Base-by-base conservation (phyloP, 2,888 invertebrate genomes). In the Luffia ferchaultella region DNA sequence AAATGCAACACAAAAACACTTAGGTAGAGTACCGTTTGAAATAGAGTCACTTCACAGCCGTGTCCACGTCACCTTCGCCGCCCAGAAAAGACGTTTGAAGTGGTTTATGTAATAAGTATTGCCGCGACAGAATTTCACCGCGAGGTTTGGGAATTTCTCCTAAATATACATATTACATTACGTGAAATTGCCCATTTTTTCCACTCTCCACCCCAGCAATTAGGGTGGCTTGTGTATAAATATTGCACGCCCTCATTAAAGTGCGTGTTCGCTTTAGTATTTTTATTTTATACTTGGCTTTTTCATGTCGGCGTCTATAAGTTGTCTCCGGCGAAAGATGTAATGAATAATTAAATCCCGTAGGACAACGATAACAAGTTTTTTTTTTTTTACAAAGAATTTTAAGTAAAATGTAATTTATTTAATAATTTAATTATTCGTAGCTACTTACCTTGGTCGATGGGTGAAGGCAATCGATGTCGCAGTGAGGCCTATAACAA, bases 151-250 rank as follows among this genome's bases (percentile, higher is more conserved):
- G 70, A 75, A 73, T 70, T 71, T 74, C 72, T 73, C 78, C 79
- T 80, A 82, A 82, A 82, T 80, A 82, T 83, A 82, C 82, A 80
- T 82, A 83, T 83, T 80, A 82, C 78, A 83, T 83, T 82, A 82
- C 82, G 82, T 79, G 76, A 79, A 83, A 85, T 84, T 84, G 83
- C 78, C 84, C 82, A 82, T 83, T 85, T 84, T 84, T 83, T 82
- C 77, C 83, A 80, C 83, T 83, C 82, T 80, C 83, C 82, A 78
- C 84, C 84, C 84, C 72, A 77, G 76, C 84, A 83, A 84, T 85
- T 85, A 85, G 82, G 83, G 79, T 74, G 68, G 73, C 73, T 76
- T 74, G 77, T 77, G 79, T 80, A 84, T 84, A 83, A 83, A 85
- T 83, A 84, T 83, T 84, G 80, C 78, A 84, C 74, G 73, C 66